phyloP scores from a whole-genome alignment of 35 echinoderm and acorn worm species.

The Hemicentrotus pulcherrimus region DNA sequence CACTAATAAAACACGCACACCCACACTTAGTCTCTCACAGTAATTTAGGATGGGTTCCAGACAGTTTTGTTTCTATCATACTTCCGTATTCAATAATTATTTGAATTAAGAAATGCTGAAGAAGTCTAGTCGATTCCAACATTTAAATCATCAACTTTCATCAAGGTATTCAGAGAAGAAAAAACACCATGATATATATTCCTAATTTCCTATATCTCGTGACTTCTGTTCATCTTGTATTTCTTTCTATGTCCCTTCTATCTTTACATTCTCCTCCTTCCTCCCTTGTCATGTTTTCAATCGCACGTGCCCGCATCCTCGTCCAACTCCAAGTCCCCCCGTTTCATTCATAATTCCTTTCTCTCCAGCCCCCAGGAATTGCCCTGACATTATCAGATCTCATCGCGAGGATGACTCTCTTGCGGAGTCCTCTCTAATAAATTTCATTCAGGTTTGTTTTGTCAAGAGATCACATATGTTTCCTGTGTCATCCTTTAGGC shows the following conservation, averaged over 20 bases:
- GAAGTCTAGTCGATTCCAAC: neutral
- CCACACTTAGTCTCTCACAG: neutral
- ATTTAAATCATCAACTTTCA: neutral
- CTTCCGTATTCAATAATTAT: neutral
- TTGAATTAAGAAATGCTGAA: neutral
- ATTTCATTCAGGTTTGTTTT: constrained; percentile 3
- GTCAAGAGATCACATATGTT: neutral
- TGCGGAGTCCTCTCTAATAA: neutral
- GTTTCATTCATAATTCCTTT: constrained; percentile 39
- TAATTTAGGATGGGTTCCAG: neutral
- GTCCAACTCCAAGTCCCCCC: neutral
- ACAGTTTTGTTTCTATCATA: neutral
- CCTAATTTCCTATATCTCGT: neutral
- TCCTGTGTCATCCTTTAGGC: neutral
- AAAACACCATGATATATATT: neutral
- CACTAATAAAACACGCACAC: neutral
- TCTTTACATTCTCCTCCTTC: neutral
- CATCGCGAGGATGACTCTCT: constrained; percentile 5
- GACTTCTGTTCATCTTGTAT: neutral
- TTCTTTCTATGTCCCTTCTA: neutral
- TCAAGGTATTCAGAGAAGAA: neutral
- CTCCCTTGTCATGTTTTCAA: neutral
- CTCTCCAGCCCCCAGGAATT: neutral
- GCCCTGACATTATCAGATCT: constrained; percentile 44
- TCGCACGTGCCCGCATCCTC: neutral